Conservation (phyloP, 2,888 invertebrate species). For the Masnerella sp. region DNA sequence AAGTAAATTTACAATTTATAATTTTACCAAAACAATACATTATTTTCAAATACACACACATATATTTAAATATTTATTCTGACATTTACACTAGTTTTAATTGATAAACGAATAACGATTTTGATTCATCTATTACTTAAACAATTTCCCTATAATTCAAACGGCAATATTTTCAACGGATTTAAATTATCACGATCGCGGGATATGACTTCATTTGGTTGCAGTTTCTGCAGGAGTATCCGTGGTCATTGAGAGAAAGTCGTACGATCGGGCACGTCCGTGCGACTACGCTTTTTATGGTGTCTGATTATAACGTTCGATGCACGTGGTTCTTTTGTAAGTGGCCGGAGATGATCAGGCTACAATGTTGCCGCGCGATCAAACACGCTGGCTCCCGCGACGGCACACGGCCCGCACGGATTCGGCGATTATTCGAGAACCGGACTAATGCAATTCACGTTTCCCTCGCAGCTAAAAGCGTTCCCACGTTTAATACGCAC, state of each 20-base stretch:
- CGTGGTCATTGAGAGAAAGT: slow-evolving; percentile 51
- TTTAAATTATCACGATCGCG: slow-evolving; percentile 11
- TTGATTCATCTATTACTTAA: no score
- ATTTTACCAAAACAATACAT: no score
- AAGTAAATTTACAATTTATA: no score
- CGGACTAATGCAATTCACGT: slow-evolving; percentile 50
- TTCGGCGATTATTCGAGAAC: slow-evolving; percentile 46
- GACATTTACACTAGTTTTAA: no score
- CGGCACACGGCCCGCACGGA: slow-evolving; percentile 34
- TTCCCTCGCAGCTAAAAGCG: slow-evolving; percentile 43
- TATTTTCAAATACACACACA: no score
- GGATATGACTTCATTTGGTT: slow-evolving; percentile 30
- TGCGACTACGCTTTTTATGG: slow-evolving; percentile 66
- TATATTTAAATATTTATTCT: no score
- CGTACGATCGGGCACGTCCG: slow-evolving; percentile 64
- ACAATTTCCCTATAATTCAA: no score
- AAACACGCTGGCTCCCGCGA: slow-evolving; percentile 28
- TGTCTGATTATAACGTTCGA: slow-evolving; percentile 71
- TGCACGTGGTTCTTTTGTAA: slow-evolving; percentile 66
- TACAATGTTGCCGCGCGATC: slow-evolving; percentile 32
- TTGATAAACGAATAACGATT: no score
- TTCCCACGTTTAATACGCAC: slow-evolving; percentile 45
- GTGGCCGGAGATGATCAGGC: slow-evolving; percentile 61
- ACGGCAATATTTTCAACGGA: slow-evolving; percentile 11
- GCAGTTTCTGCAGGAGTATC: slow-evolving; percentile 40